Conservation (phyloP, 2,888 invertebrate genomes). For the Trachelus stipa region DNA sequence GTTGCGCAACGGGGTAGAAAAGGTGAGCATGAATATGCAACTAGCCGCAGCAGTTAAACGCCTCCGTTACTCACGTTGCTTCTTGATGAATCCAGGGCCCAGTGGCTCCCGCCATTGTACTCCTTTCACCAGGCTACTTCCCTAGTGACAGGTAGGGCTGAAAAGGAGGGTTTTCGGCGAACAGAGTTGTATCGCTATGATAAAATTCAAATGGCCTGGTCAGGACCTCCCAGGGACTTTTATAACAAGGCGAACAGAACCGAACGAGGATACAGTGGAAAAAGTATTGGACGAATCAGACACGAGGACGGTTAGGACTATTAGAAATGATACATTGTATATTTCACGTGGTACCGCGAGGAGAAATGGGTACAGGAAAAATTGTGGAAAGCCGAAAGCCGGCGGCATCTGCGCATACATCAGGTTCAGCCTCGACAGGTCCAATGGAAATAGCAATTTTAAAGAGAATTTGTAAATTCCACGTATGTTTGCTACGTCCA, state of each 20-base stretch:
- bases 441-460: conserved; percentile 42
- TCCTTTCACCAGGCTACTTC: background rate
- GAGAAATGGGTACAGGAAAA: conserved; percentile 20
- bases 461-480: conserved; percentile 52
- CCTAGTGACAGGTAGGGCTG: background rate
- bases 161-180: conserved; percentile 20
- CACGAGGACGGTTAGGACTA: background rate
- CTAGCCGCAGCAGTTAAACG: conserved; percentile 55
- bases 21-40: conserved; percentile 58
- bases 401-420: conserved; percentile 49
- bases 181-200: conserved; percentile 17
- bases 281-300: background rate
- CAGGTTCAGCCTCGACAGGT: conserved; percentile 30
- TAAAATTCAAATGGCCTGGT: conserved; percentile 7
- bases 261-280: background rate
- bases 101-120: conserved; percentile 8
- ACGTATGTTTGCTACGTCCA: conserved; percentile 33
- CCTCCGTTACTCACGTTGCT: conserved; percentile 51
- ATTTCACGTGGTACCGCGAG: conserved; percentile 2
- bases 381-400: conserved; percentile 11
- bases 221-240: background rate
- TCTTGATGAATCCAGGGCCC: conserved; percentile 45
- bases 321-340: background rate
- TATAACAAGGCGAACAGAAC: background rate
- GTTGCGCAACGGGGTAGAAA: conserved; percentile 42